Conservation (phyloP, 2,888 invertebrate genomes). For the Amorpha juglandis region DNA sequence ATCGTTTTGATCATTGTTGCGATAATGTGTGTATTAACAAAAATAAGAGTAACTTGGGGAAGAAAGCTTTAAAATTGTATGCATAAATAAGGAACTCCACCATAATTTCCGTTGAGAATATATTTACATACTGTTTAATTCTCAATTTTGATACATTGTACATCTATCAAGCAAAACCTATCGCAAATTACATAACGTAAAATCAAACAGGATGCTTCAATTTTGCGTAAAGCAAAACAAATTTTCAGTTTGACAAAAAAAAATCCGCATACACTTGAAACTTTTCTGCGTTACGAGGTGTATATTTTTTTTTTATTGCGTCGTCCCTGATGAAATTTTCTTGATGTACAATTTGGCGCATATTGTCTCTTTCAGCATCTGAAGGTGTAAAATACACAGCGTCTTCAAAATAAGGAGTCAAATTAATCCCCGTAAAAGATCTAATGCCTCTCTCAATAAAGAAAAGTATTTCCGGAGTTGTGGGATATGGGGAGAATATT, state of each 20-base stretch:
- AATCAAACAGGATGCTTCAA: not conserved
- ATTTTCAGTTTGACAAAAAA: not conserved
- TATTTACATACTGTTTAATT: not conserved
- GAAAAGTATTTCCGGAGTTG: constrained; percentile 33
- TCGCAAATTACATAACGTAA: not conserved
- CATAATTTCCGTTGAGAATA: too few relatives aligned
- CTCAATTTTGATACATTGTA: not conserved
- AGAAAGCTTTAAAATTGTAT: too few relatives aligned
- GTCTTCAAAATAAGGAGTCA: constrained; percentile 29
- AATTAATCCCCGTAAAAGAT: constrained; percentile 31
- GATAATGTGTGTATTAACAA: too few relatives aligned
- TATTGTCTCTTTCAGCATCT: constrained; percentile 12
- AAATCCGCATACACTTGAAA: not conserved
- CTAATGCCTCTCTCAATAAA: constrained; percentile 32
- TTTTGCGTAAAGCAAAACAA: not conserved
- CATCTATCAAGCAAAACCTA: too few relatives aligned
- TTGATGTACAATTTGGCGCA: constrained; percentile 4
- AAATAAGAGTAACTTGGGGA: too few relatives aligned
- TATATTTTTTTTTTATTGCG: constrained; percentile 13
- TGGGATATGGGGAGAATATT: constrained; percentile 34
- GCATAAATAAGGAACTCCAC: too few relatives aligned
- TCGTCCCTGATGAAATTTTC: constrained; percentile 10
- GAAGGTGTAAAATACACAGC: constrained; percentile 7
- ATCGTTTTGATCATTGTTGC: too few relatives aligned
- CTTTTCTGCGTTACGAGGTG: constrained; percentile 5